These are phyloP conservation scores for Synergus umbraculus DNA, from an alignment of 2,888 invertebrate species.

Conservation along the genomic window DNA sequence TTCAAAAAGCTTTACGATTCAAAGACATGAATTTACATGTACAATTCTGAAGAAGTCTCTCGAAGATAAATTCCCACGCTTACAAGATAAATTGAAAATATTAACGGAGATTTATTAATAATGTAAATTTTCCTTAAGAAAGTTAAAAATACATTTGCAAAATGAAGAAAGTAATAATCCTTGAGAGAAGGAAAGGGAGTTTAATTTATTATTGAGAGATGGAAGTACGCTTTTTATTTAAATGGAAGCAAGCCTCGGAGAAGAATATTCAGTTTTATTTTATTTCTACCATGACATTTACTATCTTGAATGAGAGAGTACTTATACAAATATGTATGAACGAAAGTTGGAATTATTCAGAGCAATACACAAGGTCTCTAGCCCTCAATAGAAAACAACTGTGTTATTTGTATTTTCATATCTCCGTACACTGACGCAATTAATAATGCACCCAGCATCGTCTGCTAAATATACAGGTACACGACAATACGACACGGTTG, in stretches of 20 bases:
- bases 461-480: conserved; percentile 36
- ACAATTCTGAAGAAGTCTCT: neutral
- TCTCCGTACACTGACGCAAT: conserved; percentile 17
- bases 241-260: neutral
- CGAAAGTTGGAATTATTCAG: conserved; percentile 19
- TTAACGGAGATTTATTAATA: too few species aligned
- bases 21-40: neutral
- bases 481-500: conserved; percentile 42
- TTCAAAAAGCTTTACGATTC: neutral
- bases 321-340: neutral
- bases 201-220: neutral
- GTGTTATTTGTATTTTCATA: conserved; percentile 39
- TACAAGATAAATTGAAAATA: too few species aligned
- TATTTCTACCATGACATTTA: neutral
- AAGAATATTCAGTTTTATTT: neutral
- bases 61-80: too few species aligned
- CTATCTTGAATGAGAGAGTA: neutral
- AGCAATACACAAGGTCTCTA: conserved; percentile 1
- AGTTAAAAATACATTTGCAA: too few species aligned
- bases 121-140: too few species aligned
- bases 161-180: neutral
- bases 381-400: conserved; percentile 14
- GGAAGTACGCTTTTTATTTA: neutral
- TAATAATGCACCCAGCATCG: conserved; percentile 43
- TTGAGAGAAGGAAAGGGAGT: neutral